Conservation (phyloP, 2,797 vertebrate genomes). For the Furcifer pardalis region DNA sequence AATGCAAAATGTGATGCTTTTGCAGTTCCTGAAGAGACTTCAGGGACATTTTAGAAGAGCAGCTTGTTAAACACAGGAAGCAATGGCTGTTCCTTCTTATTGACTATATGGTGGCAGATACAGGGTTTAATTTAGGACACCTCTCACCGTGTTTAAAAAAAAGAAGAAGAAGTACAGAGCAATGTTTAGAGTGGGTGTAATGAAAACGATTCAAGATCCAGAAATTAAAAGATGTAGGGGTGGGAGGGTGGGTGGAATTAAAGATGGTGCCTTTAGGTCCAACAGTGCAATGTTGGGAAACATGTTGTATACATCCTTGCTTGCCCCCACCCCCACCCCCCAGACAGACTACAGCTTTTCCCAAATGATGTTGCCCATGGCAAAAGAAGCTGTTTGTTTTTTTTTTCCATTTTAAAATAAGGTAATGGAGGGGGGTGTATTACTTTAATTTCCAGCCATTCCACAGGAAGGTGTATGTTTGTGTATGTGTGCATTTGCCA, state of each 20-base stretch:
- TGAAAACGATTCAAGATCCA: background rate
- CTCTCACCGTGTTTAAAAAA: background rate
- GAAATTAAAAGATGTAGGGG: background rate
- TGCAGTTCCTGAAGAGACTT: background rate
- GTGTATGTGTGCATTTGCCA: too few relatives aligned
- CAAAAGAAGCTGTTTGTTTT: background rate
- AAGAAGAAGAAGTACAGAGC: background rate
- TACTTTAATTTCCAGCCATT: background rate
- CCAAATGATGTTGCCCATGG: background rate
- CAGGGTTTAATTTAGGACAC: background rate
- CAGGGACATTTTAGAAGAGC: background rate
- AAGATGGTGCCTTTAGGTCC: background rate
- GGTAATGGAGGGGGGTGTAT: background rate
- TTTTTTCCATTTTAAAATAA: background rate
- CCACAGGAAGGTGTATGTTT: background rate
- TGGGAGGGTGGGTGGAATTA: background rate
- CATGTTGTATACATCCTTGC: too few relatives aligned
- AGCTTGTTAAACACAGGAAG: background rate
- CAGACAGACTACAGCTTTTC: background rate
- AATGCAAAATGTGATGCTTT: background rate
- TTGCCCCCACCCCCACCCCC: too few relatives aligned
- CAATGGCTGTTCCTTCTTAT: background rate
- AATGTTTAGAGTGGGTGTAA: background rate
- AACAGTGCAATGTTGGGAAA: too few relatives aligned
- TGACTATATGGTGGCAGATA: background rate